phyloP scores from a whole-genome alignment of 1,140 invertebrate genomes.

The Drosophila ananassae region DNA sequence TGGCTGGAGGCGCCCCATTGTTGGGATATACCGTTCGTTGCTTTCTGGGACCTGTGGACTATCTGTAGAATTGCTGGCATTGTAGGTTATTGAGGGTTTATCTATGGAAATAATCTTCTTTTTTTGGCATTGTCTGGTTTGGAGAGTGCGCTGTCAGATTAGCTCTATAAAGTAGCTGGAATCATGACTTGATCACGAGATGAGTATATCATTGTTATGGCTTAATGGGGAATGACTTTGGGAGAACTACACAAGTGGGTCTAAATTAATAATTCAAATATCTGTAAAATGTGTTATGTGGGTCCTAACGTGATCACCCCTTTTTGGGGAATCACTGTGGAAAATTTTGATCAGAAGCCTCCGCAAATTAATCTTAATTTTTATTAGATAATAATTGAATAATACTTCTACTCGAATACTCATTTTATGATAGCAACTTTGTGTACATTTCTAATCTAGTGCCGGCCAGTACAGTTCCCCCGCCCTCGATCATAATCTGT shows the following conservation, averaged over 20 bases:
- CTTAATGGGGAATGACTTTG: constrained; percentile 15
- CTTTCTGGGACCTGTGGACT: constrained; percentile 20
- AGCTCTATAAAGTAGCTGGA: constrained; percentile 49
- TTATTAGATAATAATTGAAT: constrained; percentile 37
- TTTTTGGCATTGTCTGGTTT: constrained; percentile 41
- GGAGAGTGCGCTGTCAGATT: constrained; percentile 55
- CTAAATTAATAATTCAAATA: constrained; percentile 7
- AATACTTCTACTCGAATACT: constrained; percentile 8
- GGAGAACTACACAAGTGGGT: background rate
- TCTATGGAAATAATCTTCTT: constrained; percentile 47
- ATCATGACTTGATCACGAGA: constrained; percentile 49
- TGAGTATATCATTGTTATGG: constrained; percentile 32
- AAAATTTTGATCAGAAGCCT: constrained; percentile 15
- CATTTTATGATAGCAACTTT: constrained; percentile 1
- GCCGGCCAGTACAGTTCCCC: constrained; percentile 2
- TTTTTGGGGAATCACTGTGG: background rate
- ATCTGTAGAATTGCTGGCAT: constrained; percentile 4
- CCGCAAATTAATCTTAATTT: constrained; percentile 22
- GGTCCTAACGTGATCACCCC: background rate
- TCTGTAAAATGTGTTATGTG: background rate
- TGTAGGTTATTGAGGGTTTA: constrained; percentile 37
- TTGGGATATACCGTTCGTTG: constrained; percentile 49
- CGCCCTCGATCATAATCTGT: constrained; percentile 15
- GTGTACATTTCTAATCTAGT: constrained; percentile 16
- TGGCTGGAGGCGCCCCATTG: constrained; percentile 41